Conservation (phyloP, 2,113 vertebrate species). For the Pseudopipra pipra region DNA sequence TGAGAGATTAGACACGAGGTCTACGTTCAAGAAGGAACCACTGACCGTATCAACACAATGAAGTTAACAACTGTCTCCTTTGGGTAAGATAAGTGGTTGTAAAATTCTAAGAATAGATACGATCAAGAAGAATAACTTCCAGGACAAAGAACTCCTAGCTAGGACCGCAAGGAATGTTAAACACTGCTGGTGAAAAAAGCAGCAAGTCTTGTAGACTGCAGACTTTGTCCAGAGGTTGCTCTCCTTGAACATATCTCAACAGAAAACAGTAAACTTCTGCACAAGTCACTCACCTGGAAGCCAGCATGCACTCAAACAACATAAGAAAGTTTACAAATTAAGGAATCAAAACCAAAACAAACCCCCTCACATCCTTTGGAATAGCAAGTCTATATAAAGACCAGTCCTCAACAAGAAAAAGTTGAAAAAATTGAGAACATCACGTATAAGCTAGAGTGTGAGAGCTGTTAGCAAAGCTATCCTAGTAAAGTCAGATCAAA, state of each 20-base stretch:
- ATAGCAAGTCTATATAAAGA: not conserved
- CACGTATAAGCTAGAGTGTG: not conserved
- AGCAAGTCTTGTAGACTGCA: not conserved
- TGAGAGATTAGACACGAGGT: not conserved
- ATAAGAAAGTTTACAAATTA: not conserved
- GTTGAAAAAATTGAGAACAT: not conserved
- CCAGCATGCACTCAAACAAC: not conserved
- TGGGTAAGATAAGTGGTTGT: not conserved
- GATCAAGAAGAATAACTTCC: not conserved
- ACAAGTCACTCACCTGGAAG: not conserved
- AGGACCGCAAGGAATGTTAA: not conserved
- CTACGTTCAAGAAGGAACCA: not conserved
- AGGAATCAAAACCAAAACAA: not conserved
- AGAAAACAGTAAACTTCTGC: not conserved
- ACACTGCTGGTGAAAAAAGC: not conserved
- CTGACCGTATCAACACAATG: not conserved
- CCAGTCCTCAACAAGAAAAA: not conserved
- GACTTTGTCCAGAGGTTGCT: slow-evolving; percentile 25
- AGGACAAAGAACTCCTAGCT: not conserved
- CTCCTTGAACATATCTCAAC: not conserved
- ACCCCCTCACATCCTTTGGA: not conserved
- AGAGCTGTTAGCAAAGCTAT: not conserved
- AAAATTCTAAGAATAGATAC: slow-evolving; percentile 46
- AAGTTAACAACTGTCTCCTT: not conserved
- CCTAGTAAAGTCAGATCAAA: not conserved